Evolutionary conservation across 2,113 vertebrate species (phyloP), one percentile per base, ranked within the genome.

Genomic region (Zosterops hypoxanthus): DNA sequence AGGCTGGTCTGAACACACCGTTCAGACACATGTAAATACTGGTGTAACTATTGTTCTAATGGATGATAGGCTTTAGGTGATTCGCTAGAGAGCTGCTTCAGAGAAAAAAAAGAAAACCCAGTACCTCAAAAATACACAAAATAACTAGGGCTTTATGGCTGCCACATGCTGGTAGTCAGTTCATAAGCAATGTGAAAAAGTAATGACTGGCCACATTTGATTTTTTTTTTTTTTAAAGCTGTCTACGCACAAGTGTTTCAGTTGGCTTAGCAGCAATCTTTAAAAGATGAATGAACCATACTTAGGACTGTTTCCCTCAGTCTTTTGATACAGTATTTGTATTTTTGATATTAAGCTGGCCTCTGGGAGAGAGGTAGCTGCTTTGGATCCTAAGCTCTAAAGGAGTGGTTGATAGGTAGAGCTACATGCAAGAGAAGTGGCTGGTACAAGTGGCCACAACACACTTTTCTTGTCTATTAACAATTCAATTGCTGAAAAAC

Each of bases 51-150:
- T 96, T 87, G 56, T 95, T 96, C 90, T 92, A 76, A 95, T 25
- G 88, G 95, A 75, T 90, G 95, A 75, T 90, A 71, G 90, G 95
- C 95, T 90, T 96, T 95, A 96, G 96, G 93, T 96, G 82, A 96
- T 89, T 91, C 25, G 50, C 90, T 95, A 94, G 90, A 95, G 94
- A 96, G 96, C 97, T 95, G 93, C 97, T 96, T 97, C 95, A 92
- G 95, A 98, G 96, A 94, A 83, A 94, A 93, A 90, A 33, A 28
- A 26, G 14, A 53, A 50, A 44, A 47, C 6, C 85, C 96, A 98
- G 97, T 98, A 98, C 98, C 98, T 98, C 98, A 98, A 88, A 94
- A 78, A 36, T 25, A 59, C 34, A 64, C 68, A 95, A 95, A 86
- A 95, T 79, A 86, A 95, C 71, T 65, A 95, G 97, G 96, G 94